phyloP scores from a whole-genome alignment of 1,140 invertebrate genomes.

The Aphidius ervi region DNA sequence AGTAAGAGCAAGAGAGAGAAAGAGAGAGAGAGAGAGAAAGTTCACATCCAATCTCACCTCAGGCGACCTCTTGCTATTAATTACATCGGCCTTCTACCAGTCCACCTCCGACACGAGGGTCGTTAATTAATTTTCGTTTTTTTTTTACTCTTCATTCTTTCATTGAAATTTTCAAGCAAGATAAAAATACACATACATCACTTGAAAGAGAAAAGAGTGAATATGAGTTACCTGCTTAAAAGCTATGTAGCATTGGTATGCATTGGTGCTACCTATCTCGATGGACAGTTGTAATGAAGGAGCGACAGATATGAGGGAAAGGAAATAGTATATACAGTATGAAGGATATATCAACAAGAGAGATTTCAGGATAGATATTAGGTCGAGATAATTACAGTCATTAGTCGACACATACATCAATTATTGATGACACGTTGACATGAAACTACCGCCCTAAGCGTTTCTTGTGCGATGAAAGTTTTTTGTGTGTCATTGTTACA shows the following conservation, averaged over 20 bases:
- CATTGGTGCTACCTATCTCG: conserved; percentile 8
- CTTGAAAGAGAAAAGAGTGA: not conserved
- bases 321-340: not conserved
- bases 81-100: conserved; percentile 25
- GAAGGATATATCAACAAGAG: conserved; percentile 23
- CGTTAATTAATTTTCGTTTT: conserved; percentile 22
- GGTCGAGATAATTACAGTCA: conserved; percentile 45
- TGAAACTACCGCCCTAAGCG: conserved; percentile 33
- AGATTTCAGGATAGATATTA: conserved; percentile 41
- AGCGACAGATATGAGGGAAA: conserved; percentile 1
- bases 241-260: not conserved
- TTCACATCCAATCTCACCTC: conserved; percentile 28
- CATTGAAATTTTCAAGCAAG: conserved; percentile 2
- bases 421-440: conserved; percentile 48
- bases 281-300: not conserved
- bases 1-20: too few relatives aligned
- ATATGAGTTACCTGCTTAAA: not conserved
- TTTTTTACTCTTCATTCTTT: conserved; percentile 7
- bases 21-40: too few relatives aligned
- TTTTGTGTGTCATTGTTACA: conserved; percentile 12
- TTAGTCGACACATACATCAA: conserved; percentile 50
- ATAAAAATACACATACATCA: conserved; percentile 2
- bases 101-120: conserved; percentile 10
- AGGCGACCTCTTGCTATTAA: conserved; percentile 34
- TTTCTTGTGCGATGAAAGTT: conserved; percentile 29